Conservation (phyloP, 2,888 invertebrate species). For the Cepaea hortensis region DNA sequence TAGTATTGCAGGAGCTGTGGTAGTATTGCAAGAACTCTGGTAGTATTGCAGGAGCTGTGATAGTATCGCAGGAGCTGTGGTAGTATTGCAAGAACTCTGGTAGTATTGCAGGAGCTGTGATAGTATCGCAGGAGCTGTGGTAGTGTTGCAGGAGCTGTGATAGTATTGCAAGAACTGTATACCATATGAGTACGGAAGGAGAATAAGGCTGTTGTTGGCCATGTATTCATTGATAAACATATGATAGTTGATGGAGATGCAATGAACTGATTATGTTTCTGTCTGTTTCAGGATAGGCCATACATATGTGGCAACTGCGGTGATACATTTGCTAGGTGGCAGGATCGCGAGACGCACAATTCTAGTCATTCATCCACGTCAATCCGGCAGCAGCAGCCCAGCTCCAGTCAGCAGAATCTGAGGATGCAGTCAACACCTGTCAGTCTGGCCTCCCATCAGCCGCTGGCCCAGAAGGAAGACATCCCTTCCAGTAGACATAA, state of each 20-base stretch:
- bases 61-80: too few species aligned
- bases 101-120: too few species aligned
- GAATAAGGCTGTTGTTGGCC: too few species aligned
- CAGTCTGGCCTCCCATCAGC: not conserved
- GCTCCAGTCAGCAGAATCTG: not conserved
- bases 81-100: too few species aligned
- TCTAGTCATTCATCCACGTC: conserved; percentile 56
- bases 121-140: too few species aligned
- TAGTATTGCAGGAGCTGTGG: too few species aligned
- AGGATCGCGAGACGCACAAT: conserved; percentile 56
- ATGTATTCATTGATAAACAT: too few species aligned
- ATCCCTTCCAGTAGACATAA: not conserved
- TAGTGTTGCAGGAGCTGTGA: too few species aligned
- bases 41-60: too few species aligned
- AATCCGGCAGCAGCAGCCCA: conserved; percentile 34
- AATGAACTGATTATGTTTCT: not conserved
- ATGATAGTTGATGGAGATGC: not conserved
- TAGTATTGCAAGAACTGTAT: too few species aligned
- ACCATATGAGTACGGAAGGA: too few species aligned
- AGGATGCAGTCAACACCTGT: conserved; percentile 8
- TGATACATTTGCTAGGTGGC: conserved; percentile 65
- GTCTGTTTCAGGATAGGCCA: conserved; percentile 62
- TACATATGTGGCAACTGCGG: conserved; percentile 73
- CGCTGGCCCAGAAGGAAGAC: not conserved
- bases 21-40: too few species aligned